Evolutionary conservation across 2,113 vertebrate genomes (phyloP).

Genomic region (Chionis minor): DNA sequence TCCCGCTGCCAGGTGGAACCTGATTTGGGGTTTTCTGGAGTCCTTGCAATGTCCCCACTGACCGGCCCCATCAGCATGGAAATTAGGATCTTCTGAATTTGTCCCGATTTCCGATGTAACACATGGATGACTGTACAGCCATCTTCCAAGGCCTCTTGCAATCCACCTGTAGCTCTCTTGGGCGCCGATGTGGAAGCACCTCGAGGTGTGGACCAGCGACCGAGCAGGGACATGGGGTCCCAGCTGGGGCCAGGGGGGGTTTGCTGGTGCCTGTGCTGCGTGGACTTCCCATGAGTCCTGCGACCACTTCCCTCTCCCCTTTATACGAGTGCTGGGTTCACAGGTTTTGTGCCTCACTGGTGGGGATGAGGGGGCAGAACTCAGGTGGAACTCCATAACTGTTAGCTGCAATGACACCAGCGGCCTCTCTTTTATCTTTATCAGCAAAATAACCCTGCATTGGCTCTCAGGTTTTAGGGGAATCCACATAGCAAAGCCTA

Average conservation of each 20-base stretch:
- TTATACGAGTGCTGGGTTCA: neutral
- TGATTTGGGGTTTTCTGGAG: neutral
- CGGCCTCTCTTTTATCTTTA: neutral
- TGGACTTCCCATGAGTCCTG: neutral
- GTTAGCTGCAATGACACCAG: neutral
- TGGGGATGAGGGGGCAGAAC: neutral
- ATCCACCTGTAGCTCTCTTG: neutral
- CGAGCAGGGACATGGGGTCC: rapidly evolving
- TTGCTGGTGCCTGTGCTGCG: neutral
- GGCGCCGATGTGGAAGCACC: neutral
- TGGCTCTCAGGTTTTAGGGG: neutral
- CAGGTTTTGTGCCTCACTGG: neutral
- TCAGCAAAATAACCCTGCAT: neutral
- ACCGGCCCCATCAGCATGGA: neutral
- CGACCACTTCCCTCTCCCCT: rapidly evolving
- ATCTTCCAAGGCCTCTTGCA: neutral
- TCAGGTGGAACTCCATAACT: neutral
- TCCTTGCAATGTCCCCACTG: neutral
- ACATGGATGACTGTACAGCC: no score
- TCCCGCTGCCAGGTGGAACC: neutral
- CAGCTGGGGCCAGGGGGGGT: neutral
- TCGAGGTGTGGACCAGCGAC: neutral
- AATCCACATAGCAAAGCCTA: neutral
- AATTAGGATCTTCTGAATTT: neutral
- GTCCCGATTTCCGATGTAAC: neutral